phyloP scores from a whole-genome alignment of 2,113 vertebrate species.

The Tricholaema leucomelas region DNA sequence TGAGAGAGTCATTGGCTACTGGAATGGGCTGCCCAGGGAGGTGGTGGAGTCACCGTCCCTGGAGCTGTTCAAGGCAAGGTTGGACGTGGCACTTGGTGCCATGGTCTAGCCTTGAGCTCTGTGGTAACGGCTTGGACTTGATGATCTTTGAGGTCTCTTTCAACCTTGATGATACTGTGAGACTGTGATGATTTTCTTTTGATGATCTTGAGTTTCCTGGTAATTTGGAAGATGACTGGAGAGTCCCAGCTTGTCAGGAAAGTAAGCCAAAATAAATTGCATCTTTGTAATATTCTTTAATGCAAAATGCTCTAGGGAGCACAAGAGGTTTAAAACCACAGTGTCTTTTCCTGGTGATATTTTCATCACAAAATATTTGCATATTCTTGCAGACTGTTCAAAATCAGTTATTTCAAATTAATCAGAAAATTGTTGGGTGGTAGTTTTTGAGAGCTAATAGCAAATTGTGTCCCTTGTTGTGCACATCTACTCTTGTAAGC shows the following conservation, averaged over 20 bases:
- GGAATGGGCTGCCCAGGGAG: too few species aligned
- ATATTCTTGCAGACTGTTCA: neutral
- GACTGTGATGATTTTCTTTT: constrained; percentile 19
- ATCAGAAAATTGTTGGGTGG: neutral
- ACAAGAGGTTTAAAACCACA: neutral
- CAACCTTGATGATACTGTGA: too few species aligned
- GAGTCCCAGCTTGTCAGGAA: neutral
- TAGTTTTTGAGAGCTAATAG: neutral
- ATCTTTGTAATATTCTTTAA: neutral
- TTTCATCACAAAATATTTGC: neutral
- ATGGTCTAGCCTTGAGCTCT: too few species aligned
- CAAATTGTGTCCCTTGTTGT: neutral
- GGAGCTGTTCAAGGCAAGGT: too few species aligned
- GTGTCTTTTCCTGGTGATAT: neutral
- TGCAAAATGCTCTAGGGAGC: neutral
- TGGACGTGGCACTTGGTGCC: too few species aligned
- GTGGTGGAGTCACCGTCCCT: too few species aligned
- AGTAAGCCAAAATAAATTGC: neutral
- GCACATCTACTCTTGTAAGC: neutral
- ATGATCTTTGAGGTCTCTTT: too few species aligned
- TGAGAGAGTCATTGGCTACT: too few species aligned
- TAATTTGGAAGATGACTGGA: neutral
- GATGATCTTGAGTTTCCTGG: neutral
- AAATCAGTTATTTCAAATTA: constrained; percentile 21
- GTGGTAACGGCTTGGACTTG: too few species aligned